These are phyloP conservation scores for Trochalopteron elliotii DNA, from an alignment of 2,113 vertebrate species.

Conservation along the genomic window DNA sequence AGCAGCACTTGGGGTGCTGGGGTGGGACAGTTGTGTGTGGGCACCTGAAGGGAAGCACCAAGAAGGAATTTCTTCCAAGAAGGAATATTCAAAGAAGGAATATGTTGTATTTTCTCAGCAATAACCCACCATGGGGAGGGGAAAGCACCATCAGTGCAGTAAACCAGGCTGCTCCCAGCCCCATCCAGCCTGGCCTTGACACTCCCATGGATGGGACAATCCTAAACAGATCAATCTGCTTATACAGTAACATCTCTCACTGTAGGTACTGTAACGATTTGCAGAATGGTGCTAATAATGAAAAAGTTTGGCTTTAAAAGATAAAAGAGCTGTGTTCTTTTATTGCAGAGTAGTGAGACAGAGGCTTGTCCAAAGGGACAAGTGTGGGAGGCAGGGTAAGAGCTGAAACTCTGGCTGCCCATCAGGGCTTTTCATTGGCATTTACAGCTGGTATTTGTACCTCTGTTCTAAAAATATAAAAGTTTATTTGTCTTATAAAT, in stretches of 20 bases:
- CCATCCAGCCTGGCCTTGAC: not conserved
- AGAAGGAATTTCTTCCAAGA: not conserved
- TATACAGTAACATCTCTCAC: fast-evolving
- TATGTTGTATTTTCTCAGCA: not conserved
- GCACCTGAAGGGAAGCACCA: not conserved
- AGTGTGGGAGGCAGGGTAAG: not conserved
- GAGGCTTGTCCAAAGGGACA: not conserved
- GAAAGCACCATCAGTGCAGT: not conserved
- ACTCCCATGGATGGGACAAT: not conserved
- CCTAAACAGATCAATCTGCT: not conserved
- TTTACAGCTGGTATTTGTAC: not conserved
- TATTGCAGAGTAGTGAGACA: not conserved
- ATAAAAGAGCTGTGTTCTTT: not conserved
- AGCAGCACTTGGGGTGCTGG: not conserved
- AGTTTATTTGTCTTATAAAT: not conserved
- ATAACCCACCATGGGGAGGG: not conserved
- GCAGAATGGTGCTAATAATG: not conserved
- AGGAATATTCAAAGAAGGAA: not conserved
- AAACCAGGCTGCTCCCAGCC: not conserved
- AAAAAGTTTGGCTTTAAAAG: not conserved
- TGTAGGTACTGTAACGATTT: fast-evolving
- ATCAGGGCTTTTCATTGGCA: not conserved
- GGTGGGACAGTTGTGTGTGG: not conserved
- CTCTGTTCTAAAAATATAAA: not conserved
- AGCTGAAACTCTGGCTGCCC: not conserved